Base-by-base conservation (phyloP, 2,113 vertebrate species). In the Microcebus griseorufus region DNA sequence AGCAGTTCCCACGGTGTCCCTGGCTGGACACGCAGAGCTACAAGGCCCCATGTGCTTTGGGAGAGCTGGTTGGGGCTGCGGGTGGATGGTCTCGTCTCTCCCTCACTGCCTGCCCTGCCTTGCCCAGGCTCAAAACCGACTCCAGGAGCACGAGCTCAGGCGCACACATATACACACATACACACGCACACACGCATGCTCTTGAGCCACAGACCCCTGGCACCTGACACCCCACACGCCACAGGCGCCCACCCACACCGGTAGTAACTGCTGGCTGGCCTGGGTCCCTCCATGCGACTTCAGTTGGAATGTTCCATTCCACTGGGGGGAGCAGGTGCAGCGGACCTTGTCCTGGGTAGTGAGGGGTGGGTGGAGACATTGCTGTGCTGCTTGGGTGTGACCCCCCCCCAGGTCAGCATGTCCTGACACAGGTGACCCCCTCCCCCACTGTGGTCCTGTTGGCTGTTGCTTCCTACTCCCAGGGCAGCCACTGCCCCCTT, bases 301-400 rank as follows among this genome's bases (percentile, higher is more conserved):
- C 65, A 78, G 70, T 81, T 97, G 73, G 92, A 88, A 96, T 58
- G 67, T 91, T 95, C 83, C 94, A 95, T 93, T 73, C 60, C 53
- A 45, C 16, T 32, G 62, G n/a, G 14, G 76, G 53, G 85, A 27
- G 34, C 51, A 45, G 34, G 29, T 53, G 4, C 9, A 23, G 34
- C n/a, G 53, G 27, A 22, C 86, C 42, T 51, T 4, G 0, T 13
- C 17, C 64, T 7, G 51, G n/a, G 45, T 34, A 6, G 51, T 85
- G 76, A 62, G 70, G 32, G 37, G 58, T 16, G 12, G 51, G 20
- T 8, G 1, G 51, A 48, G 76, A 12, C 3, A 2, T 12, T 32
- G 79, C 22, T 16, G 45, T 48, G 12, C 55, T 67, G 53, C 48
- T 55, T 4, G 0, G 32, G 9, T 42, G 8, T 60, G 65, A 81